Evolutionary conservation across 2,888 invertebrate genomes (phyloP).

Genomic region (Meteorus colon): DNA sequence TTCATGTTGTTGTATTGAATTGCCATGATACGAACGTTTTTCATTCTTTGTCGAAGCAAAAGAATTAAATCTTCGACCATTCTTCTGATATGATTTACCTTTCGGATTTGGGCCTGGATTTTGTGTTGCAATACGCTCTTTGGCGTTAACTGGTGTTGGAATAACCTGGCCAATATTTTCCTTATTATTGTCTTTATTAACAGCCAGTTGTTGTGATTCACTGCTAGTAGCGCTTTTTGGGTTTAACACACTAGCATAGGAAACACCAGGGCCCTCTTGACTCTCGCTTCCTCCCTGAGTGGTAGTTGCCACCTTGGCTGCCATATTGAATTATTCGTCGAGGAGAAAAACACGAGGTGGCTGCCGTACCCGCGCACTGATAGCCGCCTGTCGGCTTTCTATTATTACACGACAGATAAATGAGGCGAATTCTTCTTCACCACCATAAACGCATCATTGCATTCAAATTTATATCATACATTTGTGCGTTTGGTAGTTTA

Average conservation of each 20-base stretch:
- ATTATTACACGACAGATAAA: constrained; percentile 1
- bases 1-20: constrained; percentile 39
- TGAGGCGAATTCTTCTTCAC: constrained; percentile 1
- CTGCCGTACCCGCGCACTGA: constrained; percentile 40
- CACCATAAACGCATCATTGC: constrained; percentile 22
- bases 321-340: constrained; percentile 68
- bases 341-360: constrained; percentile 65
- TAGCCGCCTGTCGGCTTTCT: constrained; percentile 28
- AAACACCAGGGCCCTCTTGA: constrained; percentile 69
- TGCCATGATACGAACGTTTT: constrained; percentile 51
- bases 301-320: constrained; percentile 73
- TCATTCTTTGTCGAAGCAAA: constrained; percentile 50
- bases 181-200: constrained; percentile 78
- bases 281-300: constrained; percentile 66
- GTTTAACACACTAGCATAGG: constrained; percentile 75
- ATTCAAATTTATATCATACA: constrained; percentile 24
- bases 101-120: constrained; percentile 49
- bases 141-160: constrained; percentile 73
- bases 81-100: constrained; percentile 69
- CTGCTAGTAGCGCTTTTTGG: constrained; percentile 75
- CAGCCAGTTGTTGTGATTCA: constrained; percentile 82
- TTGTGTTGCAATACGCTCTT: constrained; percentile 54
- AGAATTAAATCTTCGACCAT: constrained; percentile 61
- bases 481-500: constrained; percentile 1
- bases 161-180: constrained; percentile 76